Percentiles rank a stretch among this genome's conserved stretches.
Evolutionary conservation across 1,140 invertebrate species (phyloP).

Genomic region (Venturia canescens): DNA sequence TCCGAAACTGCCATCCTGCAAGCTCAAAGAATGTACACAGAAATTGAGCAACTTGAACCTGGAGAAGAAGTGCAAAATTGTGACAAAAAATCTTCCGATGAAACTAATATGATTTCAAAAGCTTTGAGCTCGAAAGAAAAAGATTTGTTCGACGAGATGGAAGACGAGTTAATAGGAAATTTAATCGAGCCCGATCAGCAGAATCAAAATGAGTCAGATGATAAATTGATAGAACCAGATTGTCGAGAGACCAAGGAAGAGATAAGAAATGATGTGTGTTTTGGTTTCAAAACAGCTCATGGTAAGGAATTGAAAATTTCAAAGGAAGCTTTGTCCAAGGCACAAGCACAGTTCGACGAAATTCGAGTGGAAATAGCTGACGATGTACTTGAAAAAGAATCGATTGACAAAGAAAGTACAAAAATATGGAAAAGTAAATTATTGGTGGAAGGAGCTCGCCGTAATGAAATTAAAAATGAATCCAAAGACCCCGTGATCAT

Average conservation of each 20-base stretch:
- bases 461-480: not conserved
- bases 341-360: constrained; percentile 45
- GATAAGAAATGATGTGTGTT: constrained; percentile 52
- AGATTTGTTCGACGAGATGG: constrained; percentile 42
- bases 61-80: not conserved
- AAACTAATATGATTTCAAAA: constrained; percentile 45
- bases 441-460: constrained; percentile 35
- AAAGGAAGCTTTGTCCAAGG: constrained; percentile 57
- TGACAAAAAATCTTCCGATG: not conserved
- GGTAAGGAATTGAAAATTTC: constrained; percentile 62
- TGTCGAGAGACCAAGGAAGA: not conserved
- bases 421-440: not conserved
- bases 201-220: constrained; percentile 12
- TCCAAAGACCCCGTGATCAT: not conserved
- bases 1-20: constrained; percentile 66
- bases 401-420: not conserved
- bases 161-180: constrained; percentile 45
- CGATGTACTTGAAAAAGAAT: not conserved
- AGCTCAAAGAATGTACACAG: constrained; percentile 62
- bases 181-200: constrained; percentile 20
- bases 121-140: constrained; percentile 36
- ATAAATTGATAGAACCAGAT: not conserved
- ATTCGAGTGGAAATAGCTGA: not conserved
- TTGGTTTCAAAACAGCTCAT: constrained; percentile 69
- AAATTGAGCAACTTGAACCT: constrained; percentile 48